Evolutionary conservation across 1,140 invertebrate genomes (phyloP).

Genomic region (Drosophila saltans): DNA sequence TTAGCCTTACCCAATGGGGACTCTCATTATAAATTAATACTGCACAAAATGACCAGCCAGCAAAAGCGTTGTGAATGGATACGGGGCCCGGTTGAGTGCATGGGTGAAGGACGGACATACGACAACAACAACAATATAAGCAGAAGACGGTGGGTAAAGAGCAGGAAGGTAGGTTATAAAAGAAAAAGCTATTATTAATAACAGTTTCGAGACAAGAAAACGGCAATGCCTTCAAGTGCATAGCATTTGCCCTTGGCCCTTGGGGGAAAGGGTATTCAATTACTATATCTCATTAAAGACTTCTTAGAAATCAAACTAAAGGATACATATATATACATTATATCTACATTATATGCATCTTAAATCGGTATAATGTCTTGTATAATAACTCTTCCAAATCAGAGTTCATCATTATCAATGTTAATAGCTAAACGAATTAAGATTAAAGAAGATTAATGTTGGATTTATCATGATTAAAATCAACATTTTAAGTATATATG

Average conservation of each 20-base stretch:
- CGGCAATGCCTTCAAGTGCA: background rate
- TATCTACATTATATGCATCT: no score
- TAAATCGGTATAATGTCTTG: no score
- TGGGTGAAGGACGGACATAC: conserved; percentile 16
- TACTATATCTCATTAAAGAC: conserved; percentile 23
- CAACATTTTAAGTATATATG: background rate
- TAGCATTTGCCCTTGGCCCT: conserved; percentile 40
- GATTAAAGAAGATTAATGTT: no score
- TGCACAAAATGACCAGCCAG: conserved; percentile 40
- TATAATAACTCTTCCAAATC: no score
- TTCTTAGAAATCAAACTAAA: conserved; percentile 11
- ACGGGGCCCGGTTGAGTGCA: conserved; percentile 9
- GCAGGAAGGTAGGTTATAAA: background rate
- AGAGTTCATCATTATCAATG: no score
- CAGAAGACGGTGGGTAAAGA: conserved; percentile 3
- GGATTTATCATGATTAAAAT: no score
- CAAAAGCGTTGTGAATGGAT: conserved; percentile 26
- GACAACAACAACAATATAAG: background rate
- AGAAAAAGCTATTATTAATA: conserved; percentile 5
- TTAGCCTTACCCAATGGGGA: conserved; percentile 8
- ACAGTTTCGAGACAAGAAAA: background rate
- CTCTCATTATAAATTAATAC: conserved; percentile 56
- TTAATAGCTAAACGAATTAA: no score
- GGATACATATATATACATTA: background rate
- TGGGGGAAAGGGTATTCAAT: conserved; percentile 30